phyloP scores from a whole-genome alignment of 2,888 invertebrate genomes.

The Asteroscopus sphinx region DNA sequence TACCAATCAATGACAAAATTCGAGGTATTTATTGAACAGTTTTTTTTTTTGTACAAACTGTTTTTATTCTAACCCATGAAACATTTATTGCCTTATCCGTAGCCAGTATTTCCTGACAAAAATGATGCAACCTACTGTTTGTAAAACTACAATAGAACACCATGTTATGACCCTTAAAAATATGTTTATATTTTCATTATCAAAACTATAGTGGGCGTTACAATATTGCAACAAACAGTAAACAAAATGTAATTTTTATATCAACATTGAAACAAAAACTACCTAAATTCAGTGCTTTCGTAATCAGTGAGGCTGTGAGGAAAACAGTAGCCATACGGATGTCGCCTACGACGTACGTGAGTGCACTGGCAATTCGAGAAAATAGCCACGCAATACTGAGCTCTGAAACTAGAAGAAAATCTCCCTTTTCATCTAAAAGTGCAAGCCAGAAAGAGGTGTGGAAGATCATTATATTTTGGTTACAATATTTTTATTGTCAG shows the following conservation, averaged over 20 bases:
- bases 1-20: too few species aligned
- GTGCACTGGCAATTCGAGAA: slow-evolving; percentile 71
- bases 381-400: slow-evolving; percentile 64
- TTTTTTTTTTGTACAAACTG: too few species aligned
- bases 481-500: slow-evolving; percentile 71
- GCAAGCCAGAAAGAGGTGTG: slow-evolving; percentile 32
- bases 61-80: neutral
- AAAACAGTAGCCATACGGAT: slow-evolving; percentile 83
- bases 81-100: neutral
- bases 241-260: slow-evolving; percentile 59
- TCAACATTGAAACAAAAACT: slow-evolving; percentile 63
- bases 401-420: slow-evolving; percentile 49
- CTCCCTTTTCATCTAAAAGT: slow-evolving; percentile 24
- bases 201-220: slow-evolving; percentile 48
- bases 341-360: slow-evolving; percentile 82
- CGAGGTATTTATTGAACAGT: too few species aligned
- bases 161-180: slow-evolving; percentile 28
- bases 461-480: slow-evolving; percentile 59
- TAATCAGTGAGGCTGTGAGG: slow-evolving; percentile 78
- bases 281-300: slow-evolving; percentile 76
- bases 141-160: slow-evolving; percentile 39
- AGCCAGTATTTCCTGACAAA: neutral
- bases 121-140: slow-evolving; percentile 27
- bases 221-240: slow-evolving; percentile 56
- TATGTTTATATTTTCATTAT: slow-evolving; percentile 23